These are phyloP conservation scores for Leptosomus discolor DNA, from an alignment of 2,113 vertebrate species.

Conservation along the genomic window DNA sequence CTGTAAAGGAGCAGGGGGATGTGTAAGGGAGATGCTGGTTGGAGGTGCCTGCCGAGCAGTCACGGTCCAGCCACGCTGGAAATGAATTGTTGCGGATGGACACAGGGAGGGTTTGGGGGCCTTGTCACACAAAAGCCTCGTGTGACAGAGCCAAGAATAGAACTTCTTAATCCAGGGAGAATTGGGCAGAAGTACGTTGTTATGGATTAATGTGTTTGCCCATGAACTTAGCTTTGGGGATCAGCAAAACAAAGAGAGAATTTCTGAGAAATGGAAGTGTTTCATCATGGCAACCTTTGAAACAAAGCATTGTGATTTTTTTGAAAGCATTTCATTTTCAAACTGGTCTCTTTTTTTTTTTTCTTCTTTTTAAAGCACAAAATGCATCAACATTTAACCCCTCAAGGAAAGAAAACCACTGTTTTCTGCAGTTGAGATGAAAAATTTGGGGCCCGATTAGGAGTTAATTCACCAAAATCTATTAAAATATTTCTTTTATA, in stretches of 20 bases:
- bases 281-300: background rate
- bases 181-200: background rate
- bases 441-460: background rate
- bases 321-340: background rate
- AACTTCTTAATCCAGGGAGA: background rate
- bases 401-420: background rate
- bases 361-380: background rate
- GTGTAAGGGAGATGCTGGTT: fast-evolving
- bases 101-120: background rate
- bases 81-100: background rate
- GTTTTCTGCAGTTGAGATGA: background rate
- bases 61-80: background rate
- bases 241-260: background rate
- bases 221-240: background rate
- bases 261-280: background rate
- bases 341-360: background rate
- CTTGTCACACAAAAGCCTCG: background rate
- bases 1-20: background rate
- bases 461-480: background rate
- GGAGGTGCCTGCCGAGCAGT: background rate
- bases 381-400: background rate
- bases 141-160: background rate
- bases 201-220: background rate
- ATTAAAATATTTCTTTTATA: background rate
- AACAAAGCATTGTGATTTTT: background rate